These are phyloP conservation scores for Kryphioiulus occultus DNA, from an alignment of 2,888 invertebrate species.

Conservation along the genomic window DNA sequence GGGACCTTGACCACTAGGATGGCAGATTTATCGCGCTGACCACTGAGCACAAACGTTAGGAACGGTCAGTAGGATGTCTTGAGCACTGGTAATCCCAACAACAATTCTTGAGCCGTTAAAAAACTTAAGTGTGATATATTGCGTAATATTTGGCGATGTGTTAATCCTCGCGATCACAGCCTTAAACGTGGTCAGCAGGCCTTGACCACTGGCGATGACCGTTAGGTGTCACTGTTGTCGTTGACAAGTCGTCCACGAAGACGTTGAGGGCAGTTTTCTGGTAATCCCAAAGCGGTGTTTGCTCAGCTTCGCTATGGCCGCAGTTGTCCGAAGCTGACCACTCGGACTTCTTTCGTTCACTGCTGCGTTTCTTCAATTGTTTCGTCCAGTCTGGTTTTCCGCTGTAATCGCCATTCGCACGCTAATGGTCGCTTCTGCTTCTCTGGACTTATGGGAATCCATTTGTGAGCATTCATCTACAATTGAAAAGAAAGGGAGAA, in stretches of 20 bases:
- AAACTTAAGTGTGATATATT: too few relatives aligned
- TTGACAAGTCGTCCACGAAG: neutral
- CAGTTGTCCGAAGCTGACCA: neutral
- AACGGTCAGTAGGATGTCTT: too few relatives aligned
- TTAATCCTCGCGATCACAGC: neutral
- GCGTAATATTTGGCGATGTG: too few relatives aligned
- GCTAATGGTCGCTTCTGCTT: conserved; percentile 8
- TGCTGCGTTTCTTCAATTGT: neutral
- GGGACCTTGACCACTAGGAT: neutral
- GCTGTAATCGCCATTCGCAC: neutral
- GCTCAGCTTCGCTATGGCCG: neutral
- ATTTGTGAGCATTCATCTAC: conserved; percentile 23
- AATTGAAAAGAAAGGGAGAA: neutral
- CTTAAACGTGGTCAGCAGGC: too few relatives aligned
- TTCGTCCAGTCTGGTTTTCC: neutral
- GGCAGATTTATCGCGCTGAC: too few relatives aligned
- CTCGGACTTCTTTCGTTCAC: neutral
- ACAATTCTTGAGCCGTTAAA: too few relatives aligned
- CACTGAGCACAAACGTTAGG: too few relatives aligned
- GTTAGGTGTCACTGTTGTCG: neutral
- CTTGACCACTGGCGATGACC: neutral
- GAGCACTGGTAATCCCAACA: too few relatives aligned
- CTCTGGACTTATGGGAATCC: conserved; percentile 23
- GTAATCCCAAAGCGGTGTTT: neutral
- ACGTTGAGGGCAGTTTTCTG: too few relatives aligned